phyloP scores from a whole-genome alignment of 2,888 invertebrate genomes.

The Erebia palarica region DNA sequence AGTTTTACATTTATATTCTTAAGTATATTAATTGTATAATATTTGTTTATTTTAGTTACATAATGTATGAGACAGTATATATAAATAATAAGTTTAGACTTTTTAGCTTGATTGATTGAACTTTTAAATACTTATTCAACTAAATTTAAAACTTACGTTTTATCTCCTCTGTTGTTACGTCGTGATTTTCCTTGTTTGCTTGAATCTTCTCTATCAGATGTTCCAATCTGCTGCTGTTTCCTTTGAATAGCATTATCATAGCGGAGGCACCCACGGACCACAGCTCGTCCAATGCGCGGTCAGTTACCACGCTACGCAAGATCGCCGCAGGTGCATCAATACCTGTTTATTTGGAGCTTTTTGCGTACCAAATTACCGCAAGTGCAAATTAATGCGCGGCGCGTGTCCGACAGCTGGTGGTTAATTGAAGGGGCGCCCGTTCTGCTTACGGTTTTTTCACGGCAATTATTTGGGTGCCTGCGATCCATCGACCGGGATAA shows the following conservation, averaged over 20 bases:
- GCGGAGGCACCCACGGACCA: slow-evolving; percentile 45
- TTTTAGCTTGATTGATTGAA: no score
- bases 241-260: slow-evolving; percentile 91
- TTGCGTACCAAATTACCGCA: slow-evolving; percentile 69
- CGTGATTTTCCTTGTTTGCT: slow-evolving; percentile 89
- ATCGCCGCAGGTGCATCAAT: slow-evolving; percentile 76
- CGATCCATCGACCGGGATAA: slow-evolving; percentile 58
- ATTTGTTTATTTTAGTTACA: no score
- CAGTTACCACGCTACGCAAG: slow-evolving; percentile 42
- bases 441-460: slow-evolving; percentile 69
- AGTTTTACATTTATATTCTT: no score
- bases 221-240: slow-evolving; percentile 92
- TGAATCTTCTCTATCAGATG: slow-evolving; percentile 94
- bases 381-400: slow-evolving; percentile 74
- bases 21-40: no score
- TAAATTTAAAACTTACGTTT: slow-evolving; percentile 64
- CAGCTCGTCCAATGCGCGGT: slow-evolving; percentile 1
- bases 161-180: slow-evolving; percentile 76
- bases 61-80: no score
- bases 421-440: slow-evolving; percentile 73
- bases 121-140: no score
- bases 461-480: slow-evolving; percentile 74
- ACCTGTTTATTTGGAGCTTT: slow-evolving; percentile 75
- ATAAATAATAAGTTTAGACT: no score
- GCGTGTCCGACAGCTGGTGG: slow-evolving; percentile 74